Percentiles rank a stretch among this genome's conserved stretches.
Conservation (phyloP, 2,888 invertebrate species). For the Leucoptera coffeella region DNA sequence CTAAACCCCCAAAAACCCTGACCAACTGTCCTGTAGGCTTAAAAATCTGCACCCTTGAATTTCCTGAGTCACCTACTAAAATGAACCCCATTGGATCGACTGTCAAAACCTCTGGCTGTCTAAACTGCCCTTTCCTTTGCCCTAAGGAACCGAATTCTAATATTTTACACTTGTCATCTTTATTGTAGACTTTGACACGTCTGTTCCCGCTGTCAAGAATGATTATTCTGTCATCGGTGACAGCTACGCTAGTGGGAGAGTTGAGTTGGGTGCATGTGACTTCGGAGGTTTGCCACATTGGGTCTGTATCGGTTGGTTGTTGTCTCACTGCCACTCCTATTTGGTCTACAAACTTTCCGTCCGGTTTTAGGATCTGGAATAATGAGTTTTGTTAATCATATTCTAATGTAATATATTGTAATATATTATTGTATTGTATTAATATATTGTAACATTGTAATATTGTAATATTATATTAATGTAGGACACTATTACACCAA, state of each 20-base stretch:
- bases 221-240: constrained; percentile 45
- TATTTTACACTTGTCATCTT: constrained; percentile 44
- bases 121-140: constrained; percentile 61
- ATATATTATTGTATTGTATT: too few relatives aligned
- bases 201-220: constrained; percentile 69
- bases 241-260: constrained; percentile 65
- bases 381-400: too few relatives aligned
- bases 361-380: constrained; percentile 39
- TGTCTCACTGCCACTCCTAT: constrained; percentile 47
- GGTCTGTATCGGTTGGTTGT: constrained; percentile 15
- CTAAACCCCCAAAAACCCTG: constrained; percentile 56
- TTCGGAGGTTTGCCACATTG: constrained; percentile 25
- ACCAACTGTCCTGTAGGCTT: constrained; percentile 63
- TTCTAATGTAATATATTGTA: too few relatives aligned
- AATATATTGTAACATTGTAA: too few relatives aligned
- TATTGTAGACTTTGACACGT: constrained; percentile 56
- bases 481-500: too few relatives aligned
- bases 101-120: constrained; percentile 66
- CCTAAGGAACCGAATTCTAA: constrained; percentile 63
- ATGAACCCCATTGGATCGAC: constrained; percentile 69
- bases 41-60: constrained; percentile 70
- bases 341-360: constrained; percentile 56
- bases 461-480: too few relatives aligned
- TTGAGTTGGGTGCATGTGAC: constrained; percentile 53
- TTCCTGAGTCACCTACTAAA: constrained; percentile 73